These are phyloP conservation scores for Sardina pilchardus DNA, from an alignment of 2,113 vertebrate species.

Conservation along the genomic window DNA sequence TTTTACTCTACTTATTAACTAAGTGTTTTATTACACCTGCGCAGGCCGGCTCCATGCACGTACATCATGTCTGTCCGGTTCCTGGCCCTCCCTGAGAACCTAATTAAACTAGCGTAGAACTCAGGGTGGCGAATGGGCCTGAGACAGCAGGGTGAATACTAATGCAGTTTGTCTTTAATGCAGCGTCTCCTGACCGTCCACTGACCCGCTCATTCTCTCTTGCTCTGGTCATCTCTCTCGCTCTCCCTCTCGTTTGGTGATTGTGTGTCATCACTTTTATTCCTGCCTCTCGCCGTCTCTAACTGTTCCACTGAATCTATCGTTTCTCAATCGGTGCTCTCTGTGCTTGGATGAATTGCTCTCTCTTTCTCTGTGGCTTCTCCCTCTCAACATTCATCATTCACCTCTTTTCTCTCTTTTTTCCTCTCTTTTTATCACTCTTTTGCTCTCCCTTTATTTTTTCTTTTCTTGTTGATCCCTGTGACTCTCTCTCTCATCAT, in stretches of 20 bases:
- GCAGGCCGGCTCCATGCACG: neutral
- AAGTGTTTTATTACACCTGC: neutral
- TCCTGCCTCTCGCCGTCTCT: constrained; percentile 27
- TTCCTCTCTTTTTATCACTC: neutral
- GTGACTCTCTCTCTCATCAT: neutral
- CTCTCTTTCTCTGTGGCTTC: neutral
- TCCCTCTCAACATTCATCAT: neutral
- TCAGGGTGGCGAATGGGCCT: neutral
- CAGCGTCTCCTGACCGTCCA: neutral
- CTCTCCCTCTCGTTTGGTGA: neutral
- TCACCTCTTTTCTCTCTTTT: neutral
- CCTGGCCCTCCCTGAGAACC: neutral
- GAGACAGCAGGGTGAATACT: neutral
- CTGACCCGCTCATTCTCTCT: neutral
- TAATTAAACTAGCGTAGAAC: neutral
- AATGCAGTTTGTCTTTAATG: neutral
- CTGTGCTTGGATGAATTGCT: too few relatives aligned
- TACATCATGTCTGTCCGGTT: neutral
- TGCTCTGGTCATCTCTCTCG: neutral
- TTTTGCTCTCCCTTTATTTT: neutral
- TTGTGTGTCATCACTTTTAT: neutral
- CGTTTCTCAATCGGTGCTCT: neutral
- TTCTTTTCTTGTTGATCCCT: neutral
- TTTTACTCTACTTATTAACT: neutral
- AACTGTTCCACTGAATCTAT: too few relatives aligned